A percentile compares a stretch with the other conserved stretches of the same genome.
These are phyloP conservation scores for Lasioglossum leucozonium DNA, from an alignment of 2,888 invertebrate genomes.

Conservation along the genomic window DNA sequence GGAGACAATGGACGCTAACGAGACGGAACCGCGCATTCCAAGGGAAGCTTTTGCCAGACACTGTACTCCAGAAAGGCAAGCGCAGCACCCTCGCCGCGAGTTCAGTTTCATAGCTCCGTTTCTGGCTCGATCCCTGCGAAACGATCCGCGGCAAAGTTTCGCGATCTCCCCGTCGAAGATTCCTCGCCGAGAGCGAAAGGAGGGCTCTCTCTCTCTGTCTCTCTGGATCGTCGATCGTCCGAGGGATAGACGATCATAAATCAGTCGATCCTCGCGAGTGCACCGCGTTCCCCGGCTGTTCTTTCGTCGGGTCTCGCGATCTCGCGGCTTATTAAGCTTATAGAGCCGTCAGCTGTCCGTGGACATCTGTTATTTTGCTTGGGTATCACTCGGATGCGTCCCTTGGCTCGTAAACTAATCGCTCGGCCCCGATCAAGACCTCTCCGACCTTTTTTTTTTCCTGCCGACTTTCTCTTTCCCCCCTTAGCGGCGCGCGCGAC, in stretches of 20 bases:
- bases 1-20: background rate
- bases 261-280: constrained; percentile 40
- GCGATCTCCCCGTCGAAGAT: constrained; percentile 15
- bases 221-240: constrained; percentile 19
- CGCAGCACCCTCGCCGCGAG: background rate
- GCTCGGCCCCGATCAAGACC: constrained; percentile 1
- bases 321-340: constrained; percentile 54
- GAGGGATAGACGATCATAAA: constrained; percentile 37
- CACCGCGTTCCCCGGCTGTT: constrained; percentile 17
- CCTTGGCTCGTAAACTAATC: constrained; percentile 12
- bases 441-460: background rate
- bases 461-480: background rate
- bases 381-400: constrained; percentile 18
- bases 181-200: constrained; percentile 15
- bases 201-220: background rate
- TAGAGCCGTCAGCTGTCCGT: constrained; percentile 54
- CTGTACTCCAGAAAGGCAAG: background rate
- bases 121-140: background rate
- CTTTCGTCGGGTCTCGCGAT: constrained; percentile 27
- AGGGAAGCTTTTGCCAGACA: background rate
- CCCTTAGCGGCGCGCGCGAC: background rate
- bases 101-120: background rate
- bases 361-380: constrained; percentile 21
- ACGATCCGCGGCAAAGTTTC: constrained; percentile 3
- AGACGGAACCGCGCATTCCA: background rate